Evolutionary conservation across 2,888 invertebrate genomes (phyloP), one percentile per base, ranked within the genome.

Genomic region (Nephrocerus scutellatus): DNA sequence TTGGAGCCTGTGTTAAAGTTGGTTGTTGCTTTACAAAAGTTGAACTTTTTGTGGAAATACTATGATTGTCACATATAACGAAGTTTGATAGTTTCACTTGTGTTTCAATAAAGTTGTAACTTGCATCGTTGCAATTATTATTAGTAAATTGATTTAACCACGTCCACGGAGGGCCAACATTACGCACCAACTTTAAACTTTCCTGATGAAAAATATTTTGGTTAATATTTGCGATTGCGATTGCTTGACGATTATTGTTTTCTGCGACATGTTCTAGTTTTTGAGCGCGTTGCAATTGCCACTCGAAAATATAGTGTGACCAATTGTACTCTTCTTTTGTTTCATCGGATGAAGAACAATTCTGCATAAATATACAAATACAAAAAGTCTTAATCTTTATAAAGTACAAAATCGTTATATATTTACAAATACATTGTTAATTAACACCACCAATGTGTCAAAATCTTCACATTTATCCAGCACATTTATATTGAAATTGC

Each of bases 41-140:
- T n/a, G n/a, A n/a, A n/a, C n/a, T n/a, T n/a, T n/a, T n/a, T n/a
- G n/a, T n/a, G n/a, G n/a, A n/a, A n/a, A n/a, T n/a, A n/a, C n/a
- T n/a, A n/a, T n/a, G n/a, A n/a, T n/a, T n/a, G n/a, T n/a, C n/a
- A n/a, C n/a, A n/a, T n/a, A n/a, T n/a, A n/a, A n/a, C n/a, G n/a
- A n/a, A n/a, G n/a, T n/a, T n/a, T n/a, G n/a, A n/a, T n/a, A n/a
- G n/a, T n/a, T n/a, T n/a, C n/a, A n/a, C n/a, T n/a, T n/a, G n/a
- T n/a, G n/a, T n/a, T n/a, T 57, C 55, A 7, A 54, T 33, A n/a
- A 51, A 57, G 31, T 57, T 57, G 22, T 49, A 55, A 8, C 55
- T 55, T 25, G 45, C 41, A 1, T 48, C 39, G 2, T 44, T 41
- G 19, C 32, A 43, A 12, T 47, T 43, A 5, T 41, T 40, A 6